Evolutionary conservation across 2,888 invertebrate species (phyloP).

Genomic region (Cremastinae sp.): DNA sequence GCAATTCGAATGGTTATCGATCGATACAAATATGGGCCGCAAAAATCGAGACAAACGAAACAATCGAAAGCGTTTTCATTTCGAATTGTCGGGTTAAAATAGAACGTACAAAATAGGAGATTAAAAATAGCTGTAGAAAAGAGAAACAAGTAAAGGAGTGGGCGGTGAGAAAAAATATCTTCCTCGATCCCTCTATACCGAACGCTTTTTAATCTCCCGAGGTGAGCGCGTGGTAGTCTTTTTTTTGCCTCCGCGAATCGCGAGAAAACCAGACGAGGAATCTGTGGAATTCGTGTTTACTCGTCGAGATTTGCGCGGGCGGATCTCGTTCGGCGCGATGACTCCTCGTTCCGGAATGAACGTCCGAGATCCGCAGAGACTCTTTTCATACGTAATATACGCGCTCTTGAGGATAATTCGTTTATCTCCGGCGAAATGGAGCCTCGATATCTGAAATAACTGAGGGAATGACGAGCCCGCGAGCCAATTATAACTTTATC

Average conservation of each 20-base stretch:
- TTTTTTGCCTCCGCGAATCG: slow-evolving; percentile 18
- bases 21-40: too few species aligned
- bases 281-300: slow-evolving; percentile 60
- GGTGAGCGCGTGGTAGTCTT: background rate
- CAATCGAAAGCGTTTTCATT: too few species aligned
- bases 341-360: slow-evolving; percentile 60
- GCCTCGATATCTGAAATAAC: slow-evolving; percentile 63
- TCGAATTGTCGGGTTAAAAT: background rate
- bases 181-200: background rate
- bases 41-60: background rate
- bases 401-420: slow-evolving; percentile 37
- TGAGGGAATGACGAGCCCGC: slow-evolving; percentile 44
- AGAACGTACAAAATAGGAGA: background rate
- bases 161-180: slow-evolving; percentile 13
- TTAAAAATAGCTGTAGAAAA: slow-evolving; percentile 21
- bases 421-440: slow-evolving; percentile 35
- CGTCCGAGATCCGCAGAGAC: slow-evolving; percentile 42
- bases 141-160: slow-evolving; percentile 43
- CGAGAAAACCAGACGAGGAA: slow-evolving; percentile 52
- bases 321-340: slow-evolving; percentile 46
- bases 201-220: background rate
- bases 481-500: slow-evolving; percentile 62
- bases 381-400: slow-evolving; percentile 6
- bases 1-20: background rate
- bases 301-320: slow-evolving; percentile 38